Evolutionary conservation across 1,140 invertebrate genomes (phyloP), one percentile per base, ranked within the genome.

Genomic region (Coelopa frigida): DNA sequence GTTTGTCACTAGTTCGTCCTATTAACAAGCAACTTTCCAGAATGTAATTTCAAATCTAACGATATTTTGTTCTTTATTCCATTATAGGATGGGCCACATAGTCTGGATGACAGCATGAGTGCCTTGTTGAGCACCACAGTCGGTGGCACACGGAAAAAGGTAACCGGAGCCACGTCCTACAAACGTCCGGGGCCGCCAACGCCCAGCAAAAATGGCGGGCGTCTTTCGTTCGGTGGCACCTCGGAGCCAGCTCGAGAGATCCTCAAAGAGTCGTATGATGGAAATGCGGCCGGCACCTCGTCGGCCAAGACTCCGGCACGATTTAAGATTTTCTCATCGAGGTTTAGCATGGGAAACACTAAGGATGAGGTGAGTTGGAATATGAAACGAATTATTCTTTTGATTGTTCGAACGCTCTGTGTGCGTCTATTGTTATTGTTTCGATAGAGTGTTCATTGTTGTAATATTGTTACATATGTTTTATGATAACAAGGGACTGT

Each of bases 161-260:
- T 76, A 51, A 72, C 75, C 15, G 73, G 77, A 26, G 75, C 76
- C 59, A 83, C 82, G 0, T 79, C 82, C 1, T 88, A 89, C 62
- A 87, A 87, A 71, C 83, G 80, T 64, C 86, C 86, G 2, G 86
- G 85, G 5, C 86, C 85, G 35, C 85, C 85, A 11, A 89, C 86
- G 6, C 86, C 85, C 3, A 87, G 84, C 68, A 87, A 87, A 70
- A 82, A 86, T 63, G 84, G 83, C n/a, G 82, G 83, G 2, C 72
- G 83, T 49, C 58, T 79, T 10, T 86, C 83, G 3, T 50, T 71
- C 73, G 53, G 78, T 75, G 68, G 78, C 74, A 56, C 50, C 36
- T 58, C 54, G 12, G 66, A 68, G 18, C 56, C 59, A 4, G 44
- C 54, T 8, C 50, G 61, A 0, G 63, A 69, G 41, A 59, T 68